Percentiles rank a stretch among this genome's conserved stretches.
Evolutionary conservation across 2,113 vertebrate species (phyloP).

Genomic region (Hydrochoerus hydrochaeris): DNA sequence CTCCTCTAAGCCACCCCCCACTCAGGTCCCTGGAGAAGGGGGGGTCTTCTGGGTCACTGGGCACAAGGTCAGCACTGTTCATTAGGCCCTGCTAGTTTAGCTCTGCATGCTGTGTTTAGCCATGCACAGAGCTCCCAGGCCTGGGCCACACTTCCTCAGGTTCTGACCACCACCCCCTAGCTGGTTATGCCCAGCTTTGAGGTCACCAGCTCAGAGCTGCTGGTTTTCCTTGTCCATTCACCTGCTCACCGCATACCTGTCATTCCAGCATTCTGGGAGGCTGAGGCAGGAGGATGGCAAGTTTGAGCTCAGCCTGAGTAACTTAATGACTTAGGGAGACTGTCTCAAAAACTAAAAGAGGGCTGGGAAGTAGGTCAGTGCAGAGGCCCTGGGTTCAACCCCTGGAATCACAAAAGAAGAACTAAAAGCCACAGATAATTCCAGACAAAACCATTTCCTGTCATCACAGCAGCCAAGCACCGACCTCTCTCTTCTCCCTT

Average conservation of each 20-base stretch:
- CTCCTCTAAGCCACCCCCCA: too few relatives aligned
- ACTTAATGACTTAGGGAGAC: not conserved
- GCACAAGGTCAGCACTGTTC: not conserved
- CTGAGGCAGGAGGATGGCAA: not conserved
- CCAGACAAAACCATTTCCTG: not conserved
- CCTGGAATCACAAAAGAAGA: not conserved
- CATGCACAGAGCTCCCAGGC: not conserved
- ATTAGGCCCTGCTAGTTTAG: not conserved
- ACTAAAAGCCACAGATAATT: not conserved
- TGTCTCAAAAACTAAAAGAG: not conserved
- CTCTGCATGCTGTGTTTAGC: not conserved
- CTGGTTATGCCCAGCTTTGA: too few relatives aligned
- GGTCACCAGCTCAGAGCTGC: too few relatives aligned
- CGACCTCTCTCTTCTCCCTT: too few relatives aligned
- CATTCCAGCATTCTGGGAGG: not conserved
- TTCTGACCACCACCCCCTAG: rapidly evolving
- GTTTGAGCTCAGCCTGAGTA: not conserved
- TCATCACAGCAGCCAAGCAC: not conserved
- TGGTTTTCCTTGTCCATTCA: not conserved
- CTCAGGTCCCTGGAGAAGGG: not conserved
- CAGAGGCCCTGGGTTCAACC: not conserved
- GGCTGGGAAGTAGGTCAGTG: not conserved
- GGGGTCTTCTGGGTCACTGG: not conserved
- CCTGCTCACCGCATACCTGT: not conserved
- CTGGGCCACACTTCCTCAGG: not conserved